Evolutionary conservation across 2,888 invertebrate species (phyloP), one percentile per base, ranked within the genome.

Genomic region (Erynnis tages): DNA sequence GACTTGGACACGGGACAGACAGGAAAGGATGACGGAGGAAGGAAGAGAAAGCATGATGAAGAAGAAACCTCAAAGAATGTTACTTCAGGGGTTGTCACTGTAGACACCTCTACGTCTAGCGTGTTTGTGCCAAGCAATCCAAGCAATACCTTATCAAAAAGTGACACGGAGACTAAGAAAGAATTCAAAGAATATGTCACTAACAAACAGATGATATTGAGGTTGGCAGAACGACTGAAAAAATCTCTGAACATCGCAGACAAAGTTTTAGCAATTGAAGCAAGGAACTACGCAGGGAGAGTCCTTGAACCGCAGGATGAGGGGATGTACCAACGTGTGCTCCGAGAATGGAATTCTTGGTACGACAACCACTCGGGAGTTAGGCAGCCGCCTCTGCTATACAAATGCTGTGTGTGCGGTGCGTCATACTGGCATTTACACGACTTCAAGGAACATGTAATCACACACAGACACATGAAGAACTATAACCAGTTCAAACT

Each of bases 381-480:
- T 0, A 56, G 67, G 23, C 71, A 68, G 0, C 13, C 45, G 0
- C 78, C 79, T 0, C 10, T 75, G 0, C 65, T 69, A 10, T 83
- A 80, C 44, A 81, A 81, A 56, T 84, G 84, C 17, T 74, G 73
- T 3, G 54, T 74, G 0, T 84, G 84, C 25, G 10, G 53, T 0
- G 11, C 40, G 0, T 73, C 74, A 0, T 84, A 76, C 73, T 84
- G 82, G 82, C 53, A 69, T 5, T 49, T 76, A 0, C 17, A 54
- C 0, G 69, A 69, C 0, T 82, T 83, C 21, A 41, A 55, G 0
- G 59, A 70, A 0, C 83, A 84, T 32, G 23, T 80, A 0, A 19
- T 29, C 0, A 10, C 0, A 0, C 69, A 75, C 29, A 10, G 48
- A 0, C 16, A 1, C 0, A 7, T 4, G 3, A 7, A 21, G 7